Conservation (phyloP, 2,113 vertebrate species). For the Pangasianodon gigas region DNA sequence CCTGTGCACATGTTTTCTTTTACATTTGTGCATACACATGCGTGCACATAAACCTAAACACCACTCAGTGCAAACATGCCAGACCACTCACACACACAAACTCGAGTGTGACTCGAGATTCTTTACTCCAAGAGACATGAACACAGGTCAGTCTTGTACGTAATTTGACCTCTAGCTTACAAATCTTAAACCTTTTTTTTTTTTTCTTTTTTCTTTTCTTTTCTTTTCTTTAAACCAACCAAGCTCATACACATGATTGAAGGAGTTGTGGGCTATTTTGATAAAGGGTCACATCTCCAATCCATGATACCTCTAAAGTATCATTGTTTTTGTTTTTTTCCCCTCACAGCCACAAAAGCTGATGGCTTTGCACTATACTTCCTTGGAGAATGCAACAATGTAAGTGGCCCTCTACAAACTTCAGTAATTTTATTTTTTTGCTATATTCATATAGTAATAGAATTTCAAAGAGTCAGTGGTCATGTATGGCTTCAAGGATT, state of each 20-base stretch:
- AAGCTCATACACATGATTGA: not conserved
- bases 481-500: not conserved
- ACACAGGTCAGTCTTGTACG: not conserved
- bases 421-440: not conserved
- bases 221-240: not conserved
- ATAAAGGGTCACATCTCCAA: not conserved
- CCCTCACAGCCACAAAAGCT: conserved; percentile 89
- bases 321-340: not conserved
- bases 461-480: not conserved
- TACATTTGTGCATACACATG: not conserved
- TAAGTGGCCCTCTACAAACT: conserved; percentile 76
- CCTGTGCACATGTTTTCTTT: not conserved
- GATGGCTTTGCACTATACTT: conserved; percentile 99
- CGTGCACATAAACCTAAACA: not conserved
- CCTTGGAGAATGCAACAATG: conserved; percentile 99
- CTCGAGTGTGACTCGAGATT: not conserved
- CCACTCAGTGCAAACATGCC: not conserved
- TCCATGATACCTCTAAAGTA: not conserved
- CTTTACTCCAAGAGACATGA: not conserved
- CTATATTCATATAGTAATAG: not conserved
- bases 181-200: not conserved
- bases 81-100: not conserved
- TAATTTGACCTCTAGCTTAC: not conserved
- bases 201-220: no score
- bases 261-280: not conserved